These are phyloP conservation scores for Leptosomus discolor DNA, from an alignment of 2,113 vertebrate species.

Conservation along the genomic window DNA sequence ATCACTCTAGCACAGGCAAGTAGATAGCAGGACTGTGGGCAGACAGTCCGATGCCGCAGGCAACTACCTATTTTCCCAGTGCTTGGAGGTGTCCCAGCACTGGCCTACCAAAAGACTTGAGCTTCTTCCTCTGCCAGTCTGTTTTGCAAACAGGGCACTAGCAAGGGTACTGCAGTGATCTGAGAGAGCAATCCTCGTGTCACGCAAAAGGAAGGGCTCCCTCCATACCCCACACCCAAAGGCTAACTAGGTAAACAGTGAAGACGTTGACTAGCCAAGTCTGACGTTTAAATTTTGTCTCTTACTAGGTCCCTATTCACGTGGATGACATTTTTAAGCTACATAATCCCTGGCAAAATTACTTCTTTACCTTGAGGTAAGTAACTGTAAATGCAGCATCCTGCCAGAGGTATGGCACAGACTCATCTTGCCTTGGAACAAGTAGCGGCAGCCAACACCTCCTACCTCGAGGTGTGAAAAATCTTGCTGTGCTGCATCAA, in stretches of 20 bases:
- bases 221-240: neutral
- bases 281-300: neutral
- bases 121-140: neutral
- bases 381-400: neutral
- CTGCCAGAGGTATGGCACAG: neutral
- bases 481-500: neutral
- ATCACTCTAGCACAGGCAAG: neutral
- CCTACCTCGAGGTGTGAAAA: neutral
- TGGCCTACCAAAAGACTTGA: neutral
- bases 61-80: neutral
- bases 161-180: neutral
- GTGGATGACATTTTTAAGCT: neutral
- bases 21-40: neutral
- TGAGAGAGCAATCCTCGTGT: neutral
- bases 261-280: neutral
- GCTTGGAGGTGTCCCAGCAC: neutral
- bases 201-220: neutral
- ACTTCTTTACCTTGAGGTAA: constrained; percentile 9
- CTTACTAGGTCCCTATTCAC: neutral
- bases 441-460: neutral
- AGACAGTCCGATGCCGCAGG: neutral
- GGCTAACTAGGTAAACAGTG: neutral
- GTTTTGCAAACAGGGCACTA: neutral
- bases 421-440: neutral
- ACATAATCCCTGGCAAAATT: constrained; percentile 5